Percentiles rank a stretch among this genome's conserved stretches.
Conservation (phyloP, 1,140 invertebrate species). For the Pteromalus puparum region DNA sequence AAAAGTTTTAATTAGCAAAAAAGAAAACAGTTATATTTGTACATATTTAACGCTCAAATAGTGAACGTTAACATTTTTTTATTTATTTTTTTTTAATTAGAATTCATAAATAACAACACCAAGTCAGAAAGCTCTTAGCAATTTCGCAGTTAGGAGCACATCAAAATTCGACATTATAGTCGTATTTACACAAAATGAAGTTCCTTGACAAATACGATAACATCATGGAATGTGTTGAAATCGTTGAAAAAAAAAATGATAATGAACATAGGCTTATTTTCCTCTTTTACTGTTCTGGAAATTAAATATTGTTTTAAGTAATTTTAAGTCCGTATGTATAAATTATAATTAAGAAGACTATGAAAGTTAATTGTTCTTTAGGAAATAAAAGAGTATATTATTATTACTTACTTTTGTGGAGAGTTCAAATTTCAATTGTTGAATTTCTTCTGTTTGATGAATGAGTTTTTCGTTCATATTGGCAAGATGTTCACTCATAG, state of each 20-base stretch:
- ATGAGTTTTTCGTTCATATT: conserved; percentile 93
- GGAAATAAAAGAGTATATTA: conserved; percentile 31
- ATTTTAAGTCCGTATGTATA: conserved; percentile 28
- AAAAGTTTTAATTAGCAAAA: conserved; percentile 41
- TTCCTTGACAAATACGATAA: conserved; percentile 63
- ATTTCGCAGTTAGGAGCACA: conserved; percentile 58
- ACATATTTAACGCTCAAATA: conserved; percentile 48
- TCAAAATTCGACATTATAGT: conserved; percentile 56
- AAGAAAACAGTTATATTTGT: conserved; percentile 47
- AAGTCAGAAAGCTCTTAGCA: conserved; percentile 61
- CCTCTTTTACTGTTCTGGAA: conserved; percentile 72
- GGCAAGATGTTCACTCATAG: conserved; percentile 94
- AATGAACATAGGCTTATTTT: conserved; percentile 61
- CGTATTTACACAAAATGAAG: conserved; percentile 67
- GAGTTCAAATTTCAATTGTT: conserved; percentile 77
- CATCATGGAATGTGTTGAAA: conserved; percentile 68
- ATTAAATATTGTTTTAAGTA: conserved; percentile 46
- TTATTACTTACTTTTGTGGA: conserved; percentile 71
- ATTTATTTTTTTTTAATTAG: conserved; percentile 60
- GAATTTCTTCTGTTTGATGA: conserved; percentile 85
- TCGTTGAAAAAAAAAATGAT: conserved; percentile 57
- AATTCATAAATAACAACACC: conserved; percentile 68
- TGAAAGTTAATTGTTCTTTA: conserved; percentile 19
- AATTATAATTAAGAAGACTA: conserved; percentile 29
- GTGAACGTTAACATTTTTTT: conserved; percentile 53